Evolutionary conservation across 1,140 invertebrate species (phyloP).

Genomic region (Caenorhabditis remanei): DNA sequence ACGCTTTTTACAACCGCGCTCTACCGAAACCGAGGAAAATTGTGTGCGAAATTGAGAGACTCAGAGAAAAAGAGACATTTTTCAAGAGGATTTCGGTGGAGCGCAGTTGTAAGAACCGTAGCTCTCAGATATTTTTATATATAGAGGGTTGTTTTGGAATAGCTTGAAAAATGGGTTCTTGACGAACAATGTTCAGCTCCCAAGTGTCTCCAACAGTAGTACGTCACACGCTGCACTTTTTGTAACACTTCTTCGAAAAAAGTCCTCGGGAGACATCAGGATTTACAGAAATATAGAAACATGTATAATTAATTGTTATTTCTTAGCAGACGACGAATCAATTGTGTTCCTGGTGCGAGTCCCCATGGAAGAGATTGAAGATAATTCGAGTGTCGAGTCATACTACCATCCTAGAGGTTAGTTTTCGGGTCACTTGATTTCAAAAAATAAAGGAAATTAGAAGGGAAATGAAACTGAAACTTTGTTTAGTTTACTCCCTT

Average conservation of each 20-base stretch:
- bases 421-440: neutral
- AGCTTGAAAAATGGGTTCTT: too few relatives aligned
- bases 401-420: slow-evolving; percentile 40
- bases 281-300: neutral
- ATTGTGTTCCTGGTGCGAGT: slow-evolving; percentile 15
- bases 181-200: too few relatives aligned
- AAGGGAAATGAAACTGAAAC: slow-evolving; percentile 26
- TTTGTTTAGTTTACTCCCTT: slow-evolving; percentile 4
- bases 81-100: too few relatives aligned
- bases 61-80: too few relatives aligned
- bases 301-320: neutral
- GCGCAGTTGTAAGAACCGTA: too few relatives aligned
- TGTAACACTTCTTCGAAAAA: too few relatives aligned
- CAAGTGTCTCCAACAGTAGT: too few relatives aligned
- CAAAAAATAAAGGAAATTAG: neutral
- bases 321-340: slow-evolving; percentile 6
- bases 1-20: neutral
- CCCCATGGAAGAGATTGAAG: slow-evolving; percentile 2
- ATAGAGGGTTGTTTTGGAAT: too few relatives aligned
- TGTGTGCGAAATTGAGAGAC: too few relatives aligned
- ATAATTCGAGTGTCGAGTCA: slow-evolving; percentile 17
- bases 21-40: too few relatives aligned
- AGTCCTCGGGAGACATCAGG: neutral
- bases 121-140: too few relatives aligned
- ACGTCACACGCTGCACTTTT: too few relatives aligned